Conservation (phyloP, 2,113 vertebrate genomes). For the Mesoclemmys tuberculata region DNA sequence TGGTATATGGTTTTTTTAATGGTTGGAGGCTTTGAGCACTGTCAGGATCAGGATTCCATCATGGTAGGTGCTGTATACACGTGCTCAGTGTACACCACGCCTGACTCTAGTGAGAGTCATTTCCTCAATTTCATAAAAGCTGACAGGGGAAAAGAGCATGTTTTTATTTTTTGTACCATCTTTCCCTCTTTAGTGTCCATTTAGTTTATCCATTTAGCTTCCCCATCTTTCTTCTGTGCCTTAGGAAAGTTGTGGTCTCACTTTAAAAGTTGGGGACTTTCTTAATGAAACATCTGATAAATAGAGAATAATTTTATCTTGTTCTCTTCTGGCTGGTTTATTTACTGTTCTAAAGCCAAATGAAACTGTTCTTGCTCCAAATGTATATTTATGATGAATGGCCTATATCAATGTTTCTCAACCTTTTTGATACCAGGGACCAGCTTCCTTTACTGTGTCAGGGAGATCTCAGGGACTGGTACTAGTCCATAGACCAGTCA, state of each 20-base stretch:
- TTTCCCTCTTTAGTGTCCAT: neutral
- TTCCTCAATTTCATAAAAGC: neutral
- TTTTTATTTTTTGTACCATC: neutral
- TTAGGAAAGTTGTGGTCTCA: neutral
- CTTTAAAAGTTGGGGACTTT: neutral
- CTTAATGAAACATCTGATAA: neutral
- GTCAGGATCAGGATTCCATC: neutral
- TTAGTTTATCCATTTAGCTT: neutral
- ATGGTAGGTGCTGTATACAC: fast-evolving
- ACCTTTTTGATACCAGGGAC: too few species aligned
- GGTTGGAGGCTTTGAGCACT: neutral
- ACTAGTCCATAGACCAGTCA: too few species aligned
- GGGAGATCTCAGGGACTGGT: too few species aligned
- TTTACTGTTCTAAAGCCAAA: neutral
- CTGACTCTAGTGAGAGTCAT: neutral
- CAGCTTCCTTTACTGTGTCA: too few species aligned
- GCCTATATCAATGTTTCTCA: neutral
- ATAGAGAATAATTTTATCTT: neutral
- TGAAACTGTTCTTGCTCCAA: neutral
- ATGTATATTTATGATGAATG: neutral
- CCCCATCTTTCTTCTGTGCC: fast-evolving
- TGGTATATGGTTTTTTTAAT: neutral
- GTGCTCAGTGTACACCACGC: neutral
- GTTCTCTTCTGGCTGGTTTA: neutral
- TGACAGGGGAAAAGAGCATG: neutral